Conservation (phyloP, 2,888 invertebrate genomes). For the Caenorhabditis panamensis region DNA sequence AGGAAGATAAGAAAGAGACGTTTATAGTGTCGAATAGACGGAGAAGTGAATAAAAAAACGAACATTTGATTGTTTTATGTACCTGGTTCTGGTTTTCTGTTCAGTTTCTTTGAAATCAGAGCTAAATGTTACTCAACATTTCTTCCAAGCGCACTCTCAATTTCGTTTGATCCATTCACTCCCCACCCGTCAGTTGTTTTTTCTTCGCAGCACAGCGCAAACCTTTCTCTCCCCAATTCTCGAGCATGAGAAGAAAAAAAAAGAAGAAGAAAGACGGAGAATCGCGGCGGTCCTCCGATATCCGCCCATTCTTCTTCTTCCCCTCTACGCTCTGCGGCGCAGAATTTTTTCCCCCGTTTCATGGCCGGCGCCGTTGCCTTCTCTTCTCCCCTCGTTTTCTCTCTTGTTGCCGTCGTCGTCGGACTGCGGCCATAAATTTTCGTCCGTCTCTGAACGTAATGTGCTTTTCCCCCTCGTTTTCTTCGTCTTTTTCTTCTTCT, state of each 20-base stretch:
- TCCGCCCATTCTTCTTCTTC: constrained; percentile 8
- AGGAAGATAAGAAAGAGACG: too few relatives aligned
- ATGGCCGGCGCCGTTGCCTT: background rate
- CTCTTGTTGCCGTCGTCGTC: background rate
- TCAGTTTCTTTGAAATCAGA: background rate
- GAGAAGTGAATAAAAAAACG: too few relatives aligned
- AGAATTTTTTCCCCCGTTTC: background rate
- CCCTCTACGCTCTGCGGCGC: background rate
- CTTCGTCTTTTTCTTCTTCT: background rate
- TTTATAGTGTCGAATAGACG: too few relatives aligned
- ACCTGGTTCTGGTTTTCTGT: too few relatives aligned
- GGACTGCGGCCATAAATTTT: background rate
- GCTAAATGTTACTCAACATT: too few relatives aligned
- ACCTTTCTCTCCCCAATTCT: background rate
- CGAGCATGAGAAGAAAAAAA: constrained; percentile 1
- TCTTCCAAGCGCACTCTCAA: background rate
- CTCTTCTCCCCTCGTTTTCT: constrained; percentile 1
- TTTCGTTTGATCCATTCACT: background rate
- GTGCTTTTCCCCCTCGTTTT: background rate
- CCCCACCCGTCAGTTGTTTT: background rate
- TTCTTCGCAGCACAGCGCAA: too few relatives aligned
- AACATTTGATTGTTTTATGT: too few relatives aligned
- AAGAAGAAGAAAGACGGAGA: background rate
- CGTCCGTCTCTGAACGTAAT: background rate
- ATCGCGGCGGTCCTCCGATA: constrained; percentile 22